Base-by-base conservation (phyloP, 2,797 vertebrate genomes). In the Dromococcyx pavoninus region DNA sequence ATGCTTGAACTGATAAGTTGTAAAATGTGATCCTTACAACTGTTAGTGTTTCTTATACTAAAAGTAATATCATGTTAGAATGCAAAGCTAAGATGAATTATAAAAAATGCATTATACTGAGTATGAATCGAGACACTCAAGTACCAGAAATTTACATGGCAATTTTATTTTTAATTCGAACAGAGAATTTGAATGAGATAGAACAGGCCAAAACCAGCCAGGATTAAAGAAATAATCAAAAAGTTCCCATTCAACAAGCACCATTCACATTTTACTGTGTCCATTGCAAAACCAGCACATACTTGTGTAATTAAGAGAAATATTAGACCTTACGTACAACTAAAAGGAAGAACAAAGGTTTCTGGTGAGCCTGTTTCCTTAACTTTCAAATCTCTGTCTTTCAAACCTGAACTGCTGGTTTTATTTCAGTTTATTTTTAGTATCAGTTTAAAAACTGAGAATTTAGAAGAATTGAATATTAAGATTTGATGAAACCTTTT, bases 371-470 rank as follows among this genome's bases (percentile, higher is more conserved):
- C 13, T 54, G 19, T 27, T 80, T 83, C 65, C 67, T 30, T 18
- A 76, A 56, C 43, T 91, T 82, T 17, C 15, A 71, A 69, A 75
- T 10, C 9, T 6, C 9, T 6, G n/a, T 28, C 54, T 86, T 74
- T 73, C 41, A 86, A 87, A 70, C 30, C 62, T 5, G n/a, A 89
- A 58, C 46, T 50, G 17, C 5, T 61, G 19, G 1, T 73, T 72
- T 25, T 24, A 64, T 86, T 93, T 88, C 24, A 24, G 51, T 72
- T 85, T 82, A 82, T 85, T 94, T 94, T 89, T 83, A 92, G 56
- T 9, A 0, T 33, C 76, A 54, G 19, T 53, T 87, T 43, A 76
- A 82, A 87, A 88, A 62, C 24, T 18, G 27, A 81, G 13, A 90
- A 84, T 69, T 78, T 53, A 41, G 61, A 84, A 91, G 12, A 86